Percentiles rank a stretch among this genome's conserved stretches.
Evolutionary conservation across 2,888 invertebrate species (phyloP).

Genomic region (Synergus japonicus): DNA sequence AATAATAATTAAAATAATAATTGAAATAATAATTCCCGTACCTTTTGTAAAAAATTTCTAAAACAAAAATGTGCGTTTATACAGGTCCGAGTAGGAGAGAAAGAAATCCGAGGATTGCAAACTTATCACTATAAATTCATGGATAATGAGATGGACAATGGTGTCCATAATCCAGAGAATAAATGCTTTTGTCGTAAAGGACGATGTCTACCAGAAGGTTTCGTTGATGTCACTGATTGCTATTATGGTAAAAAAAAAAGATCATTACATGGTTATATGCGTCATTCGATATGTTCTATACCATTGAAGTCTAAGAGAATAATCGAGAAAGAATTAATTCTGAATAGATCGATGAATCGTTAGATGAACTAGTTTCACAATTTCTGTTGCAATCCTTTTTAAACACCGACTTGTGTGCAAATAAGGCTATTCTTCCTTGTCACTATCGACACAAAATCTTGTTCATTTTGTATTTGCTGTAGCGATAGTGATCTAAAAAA

Average conservation of each 20-base stretch:
- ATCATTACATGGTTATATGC: constrained; percentile 10
- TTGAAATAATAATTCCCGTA: too few species aligned
- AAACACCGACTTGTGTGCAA: constrained; percentile 10
- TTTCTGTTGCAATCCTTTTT: constrained; percentile 10
- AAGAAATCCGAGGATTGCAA: constrained; percentile 82
- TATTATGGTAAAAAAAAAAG: constrained; percentile 83
- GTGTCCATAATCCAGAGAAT: constrained; percentile 84
- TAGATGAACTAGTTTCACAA: constrained; percentile 26
- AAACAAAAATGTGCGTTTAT: constrained; percentile 45
- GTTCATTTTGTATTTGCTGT: not conserved
- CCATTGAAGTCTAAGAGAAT: not conserved
- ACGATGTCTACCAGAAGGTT: constrained; percentile 85
- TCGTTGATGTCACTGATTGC: constrained; percentile 91
- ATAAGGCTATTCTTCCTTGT: constrained; percentile 28
- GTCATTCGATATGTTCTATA: not conserved
- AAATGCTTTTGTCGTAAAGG: constrained; percentile 89
- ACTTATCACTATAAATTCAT: constrained; percentile 87
- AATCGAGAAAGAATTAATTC: constrained; percentile 31
- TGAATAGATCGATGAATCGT: constrained; percentile 4
- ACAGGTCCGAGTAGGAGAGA: constrained; percentile 82
- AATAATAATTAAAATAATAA: not conserved
- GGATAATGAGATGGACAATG: constrained; percentile 88
- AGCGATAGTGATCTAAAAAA: not conserved
- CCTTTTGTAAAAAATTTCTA: constrained; percentile 16
- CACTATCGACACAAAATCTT: not conserved